Conservation (phyloP, 2,888 invertebrate genomes). For the Hemistola chrysoprasaria region DNA sequence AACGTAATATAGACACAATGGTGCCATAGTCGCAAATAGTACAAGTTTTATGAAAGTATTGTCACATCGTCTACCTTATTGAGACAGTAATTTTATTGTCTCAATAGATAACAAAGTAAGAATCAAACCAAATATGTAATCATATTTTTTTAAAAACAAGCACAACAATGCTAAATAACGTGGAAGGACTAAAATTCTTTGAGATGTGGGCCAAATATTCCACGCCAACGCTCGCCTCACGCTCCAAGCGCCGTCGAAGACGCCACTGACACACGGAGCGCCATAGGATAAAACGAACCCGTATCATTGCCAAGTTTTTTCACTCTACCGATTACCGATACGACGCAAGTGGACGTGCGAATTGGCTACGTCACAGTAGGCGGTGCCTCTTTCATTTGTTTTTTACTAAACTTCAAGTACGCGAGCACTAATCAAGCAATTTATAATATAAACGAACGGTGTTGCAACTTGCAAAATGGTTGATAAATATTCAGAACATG, state of each 20-base stretch:
- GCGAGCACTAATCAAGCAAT: conserved; percentile 18
- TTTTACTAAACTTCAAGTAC: conserved; percentile 19
- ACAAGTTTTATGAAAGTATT: no score
- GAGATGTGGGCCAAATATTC: conserved; percentile 11
- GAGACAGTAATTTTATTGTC: no score
- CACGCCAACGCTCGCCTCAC: conserved; percentile 39
- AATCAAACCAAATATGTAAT: no score
- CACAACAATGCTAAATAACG: conserved; percentile 2
- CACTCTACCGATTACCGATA: conserved; percentile 35
- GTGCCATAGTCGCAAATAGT: no score
- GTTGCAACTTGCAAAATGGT: conserved; percentile 4
- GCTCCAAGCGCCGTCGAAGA: conserved; percentile 31
- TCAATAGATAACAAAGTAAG: no score
- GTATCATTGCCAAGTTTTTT: conserved; percentile 69
- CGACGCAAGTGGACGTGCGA: conserved; percentile 50
- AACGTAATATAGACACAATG: no score
- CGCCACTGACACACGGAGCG: conserved; percentile 57
- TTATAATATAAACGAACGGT: conserved; percentile 8
- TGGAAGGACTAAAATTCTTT: conserved; percentile 13
- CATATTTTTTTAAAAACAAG: no score
- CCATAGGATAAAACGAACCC: conserved; percentile 54
- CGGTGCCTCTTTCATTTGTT: conserved; percentile 20
- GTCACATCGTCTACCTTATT: no score
- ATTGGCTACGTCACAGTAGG: conserved; percentile 45
- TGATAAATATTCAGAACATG: background rate